Evolutionary conservation across 2,113 vertebrate genomes (phyloP).

Genomic region (Thalassoma bifasciatum): DNA sequence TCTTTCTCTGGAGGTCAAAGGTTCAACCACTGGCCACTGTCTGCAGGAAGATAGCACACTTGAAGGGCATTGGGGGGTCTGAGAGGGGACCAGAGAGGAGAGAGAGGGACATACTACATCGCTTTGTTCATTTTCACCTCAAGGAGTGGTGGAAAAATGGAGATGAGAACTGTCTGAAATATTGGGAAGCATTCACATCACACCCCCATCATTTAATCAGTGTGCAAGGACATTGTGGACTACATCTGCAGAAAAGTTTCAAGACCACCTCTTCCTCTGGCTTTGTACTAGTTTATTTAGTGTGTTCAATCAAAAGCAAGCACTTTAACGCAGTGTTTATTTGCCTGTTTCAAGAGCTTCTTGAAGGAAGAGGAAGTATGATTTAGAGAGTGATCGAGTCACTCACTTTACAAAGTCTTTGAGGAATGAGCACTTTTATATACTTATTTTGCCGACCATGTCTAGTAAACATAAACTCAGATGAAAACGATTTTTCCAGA

Average conservation of each 20-base stretch:
- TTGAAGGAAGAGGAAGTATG: not conserved
- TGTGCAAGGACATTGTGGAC: not conserved
- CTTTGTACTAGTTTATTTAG: not conserved
- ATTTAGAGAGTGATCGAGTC: not conserved
- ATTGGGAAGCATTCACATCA: too few species aligned
- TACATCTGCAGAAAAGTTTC: not conserved
- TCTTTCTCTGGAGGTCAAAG: conserved; percentile 67
- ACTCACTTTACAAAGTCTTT: not conserved
- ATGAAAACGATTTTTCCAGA: not conserved
- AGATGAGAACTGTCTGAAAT: too few species aligned
- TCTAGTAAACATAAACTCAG: not conserved
- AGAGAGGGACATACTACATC: not conserved
- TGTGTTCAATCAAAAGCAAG: not conserved
- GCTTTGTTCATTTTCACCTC: conserved; percentile 25
- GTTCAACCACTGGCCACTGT: conserved; percentile 76
- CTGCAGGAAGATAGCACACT: conserved; percentile 80
- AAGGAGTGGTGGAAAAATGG: conserved; percentile 15
- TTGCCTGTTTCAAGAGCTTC: too few species aligned
- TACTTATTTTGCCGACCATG: too few species aligned
- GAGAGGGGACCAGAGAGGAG: not conserved
- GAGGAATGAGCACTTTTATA: not conserved
- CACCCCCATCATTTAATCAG: too few species aligned
- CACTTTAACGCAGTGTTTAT: too few species aligned
- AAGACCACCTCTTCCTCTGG: not conserved
- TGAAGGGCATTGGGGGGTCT: conserved; percentile 55